Evolutionary conservation across 2,888 invertebrate species (phyloP), one percentile per base, ranked within the genome.

Genomic region (Axea sp.): DNA sequence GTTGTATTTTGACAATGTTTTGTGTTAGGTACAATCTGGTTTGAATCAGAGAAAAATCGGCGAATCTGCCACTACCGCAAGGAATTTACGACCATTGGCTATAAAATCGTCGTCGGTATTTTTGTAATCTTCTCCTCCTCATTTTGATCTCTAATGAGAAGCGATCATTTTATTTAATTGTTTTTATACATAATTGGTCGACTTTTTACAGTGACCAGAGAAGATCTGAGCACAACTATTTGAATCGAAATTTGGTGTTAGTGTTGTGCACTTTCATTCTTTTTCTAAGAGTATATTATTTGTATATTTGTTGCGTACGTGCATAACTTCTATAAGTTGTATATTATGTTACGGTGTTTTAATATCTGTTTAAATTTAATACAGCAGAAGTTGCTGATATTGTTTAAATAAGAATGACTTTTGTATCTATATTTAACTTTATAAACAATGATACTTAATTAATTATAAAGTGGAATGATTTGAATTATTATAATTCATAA

Each of bases 121-220:
- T 77, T 72, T 69, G 65, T 71, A 47, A 55, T 62, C 74, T 74
- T 55, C 69, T 60, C 62, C 59, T 51, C 64, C 60, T 62, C 51
- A 31, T 62, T 65, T 60, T 57, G 37, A 59, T 68, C 43, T 53
- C 11, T 31, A 62, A 69, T 62, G 68, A 49, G 64, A 74, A 69
- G 72, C 62, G 47, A 59, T 71, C 62, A 62, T 68, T 67, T 77
- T 64, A 76, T 83, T 82, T 83, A 83, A 83, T 82, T 83, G 81
- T 82, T 81, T 82, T 83, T 84, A 80, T 80, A 83, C 82, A 84
- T 86, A 86, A 85, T 86, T 85, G 85, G 84, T 79, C 82, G 78
- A 80, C 79, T 82, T 86, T 84, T 85, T 86, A 82, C 75, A 45
- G 64, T 31, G 57, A n/a, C 17, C 47, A 47, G 60, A 60, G 37